phyloP scores from a whole-genome alignment of 1,140 invertebrate genomes.

The Subanguina moxae region DNA sequence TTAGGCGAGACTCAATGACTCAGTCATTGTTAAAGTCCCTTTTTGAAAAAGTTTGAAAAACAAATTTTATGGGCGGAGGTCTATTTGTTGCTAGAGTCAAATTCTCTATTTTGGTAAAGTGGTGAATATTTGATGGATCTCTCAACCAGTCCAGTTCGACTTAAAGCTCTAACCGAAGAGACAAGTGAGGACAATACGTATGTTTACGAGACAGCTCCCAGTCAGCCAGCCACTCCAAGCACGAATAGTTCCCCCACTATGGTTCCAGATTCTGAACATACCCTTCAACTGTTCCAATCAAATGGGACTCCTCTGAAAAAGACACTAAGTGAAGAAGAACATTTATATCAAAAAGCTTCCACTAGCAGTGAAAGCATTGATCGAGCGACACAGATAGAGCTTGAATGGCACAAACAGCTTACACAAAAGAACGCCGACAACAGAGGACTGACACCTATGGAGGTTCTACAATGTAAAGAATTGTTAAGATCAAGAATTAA shows the following conservation, averaged over 20 bases:
- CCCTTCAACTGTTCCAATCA: background rate
- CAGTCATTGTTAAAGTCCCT: too few relatives aligned
- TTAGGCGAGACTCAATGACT: too few relatives aligned
- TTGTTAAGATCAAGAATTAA: background rate
- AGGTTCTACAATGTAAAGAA: background rate
- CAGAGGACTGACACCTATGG: background rate
- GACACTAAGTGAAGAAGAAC: background rate
- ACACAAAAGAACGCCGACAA: background rate
- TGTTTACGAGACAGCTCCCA: background rate
- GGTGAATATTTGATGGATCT: too few relatives aligned
- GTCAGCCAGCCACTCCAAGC: background rate
- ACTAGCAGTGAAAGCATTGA: background rate
- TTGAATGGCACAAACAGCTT: background rate
- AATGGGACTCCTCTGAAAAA: background rate
- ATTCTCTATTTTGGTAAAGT: too few relatives aligned
- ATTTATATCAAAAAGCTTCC: background rate
- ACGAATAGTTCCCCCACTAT: too few relatives aligned
- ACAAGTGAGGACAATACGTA: too few relatives aligned
- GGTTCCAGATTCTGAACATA: background rate
- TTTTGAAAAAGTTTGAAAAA: too few relatives aligned
- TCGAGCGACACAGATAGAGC: background rate
- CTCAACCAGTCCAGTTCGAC: too few relatives aligned
- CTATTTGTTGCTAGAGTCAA: too few relatives aligned
- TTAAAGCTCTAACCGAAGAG: too few relatives aligned
- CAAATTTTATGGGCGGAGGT: too few relatives aligned